These are phyloP conservation scores for Pempheris klunzingeri DNA, from an alignment of 2,797 vertebrate species.

Conservation along the genomic window DNA sequence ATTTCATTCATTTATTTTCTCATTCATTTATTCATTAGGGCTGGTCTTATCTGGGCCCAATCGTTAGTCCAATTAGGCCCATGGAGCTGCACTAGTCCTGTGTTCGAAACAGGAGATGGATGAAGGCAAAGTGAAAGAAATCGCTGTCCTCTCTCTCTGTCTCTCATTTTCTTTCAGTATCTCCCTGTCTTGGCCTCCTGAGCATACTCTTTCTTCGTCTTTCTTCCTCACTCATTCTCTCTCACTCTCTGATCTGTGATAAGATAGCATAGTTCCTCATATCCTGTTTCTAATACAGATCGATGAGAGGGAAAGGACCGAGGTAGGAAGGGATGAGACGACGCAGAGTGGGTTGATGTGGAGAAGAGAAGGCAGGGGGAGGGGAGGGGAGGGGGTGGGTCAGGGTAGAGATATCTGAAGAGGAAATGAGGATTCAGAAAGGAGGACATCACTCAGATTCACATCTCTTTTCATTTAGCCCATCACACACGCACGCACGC, in stretches of 20 bases:
- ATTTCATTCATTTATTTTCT: slow-evolving; percentile 76
- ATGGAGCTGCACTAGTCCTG: slow-evolving; percentile 58
- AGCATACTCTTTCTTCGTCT: slow-evolving; percentile 49
- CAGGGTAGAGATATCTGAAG: slow-evolving; percentile 79
- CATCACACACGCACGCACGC: slow-evolving; percentile 57
- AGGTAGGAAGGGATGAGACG: slow-evolving; percentile 73
- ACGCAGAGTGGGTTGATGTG: slow-evolving; percentile 75
- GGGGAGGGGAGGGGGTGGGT: slow-evolving; percentile 20
- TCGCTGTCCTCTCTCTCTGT: slow-evolving; percentile 42
- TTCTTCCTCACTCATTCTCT: slow-evolving; percentile 74
- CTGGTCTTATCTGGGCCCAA: slow-evolving; percentile 70
- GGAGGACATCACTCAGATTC: slow-evolving; percentile 83
- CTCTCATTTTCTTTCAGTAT: slow-evolving; percentile 48
- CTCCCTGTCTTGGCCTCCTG: slow-evolving; percentile 58
- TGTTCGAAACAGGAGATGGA: slow-evolving; percentile 71
- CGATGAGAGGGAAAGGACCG: slow-evolving; percentile 76
- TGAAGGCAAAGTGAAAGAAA: slow-evolving; percentile 68
- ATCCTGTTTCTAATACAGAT: slow-evolving; percentile 85
- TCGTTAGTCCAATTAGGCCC: slow-evolving; percentile 79
- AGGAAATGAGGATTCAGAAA: slow-evolving; percentile 86
- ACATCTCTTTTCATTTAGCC: slow-evolving; percentile 84
- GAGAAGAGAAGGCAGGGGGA: slow-evolving; percentile 60
- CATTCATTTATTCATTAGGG: slow-evolving; percentile 78
- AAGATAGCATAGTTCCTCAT: slow-evolving; percentile 84
- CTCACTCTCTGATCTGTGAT: slow-evolving; percentile 77